Conservation (phyloP, 2,888 invertebrate genomes). For the Archips xylosteana region DNA sequence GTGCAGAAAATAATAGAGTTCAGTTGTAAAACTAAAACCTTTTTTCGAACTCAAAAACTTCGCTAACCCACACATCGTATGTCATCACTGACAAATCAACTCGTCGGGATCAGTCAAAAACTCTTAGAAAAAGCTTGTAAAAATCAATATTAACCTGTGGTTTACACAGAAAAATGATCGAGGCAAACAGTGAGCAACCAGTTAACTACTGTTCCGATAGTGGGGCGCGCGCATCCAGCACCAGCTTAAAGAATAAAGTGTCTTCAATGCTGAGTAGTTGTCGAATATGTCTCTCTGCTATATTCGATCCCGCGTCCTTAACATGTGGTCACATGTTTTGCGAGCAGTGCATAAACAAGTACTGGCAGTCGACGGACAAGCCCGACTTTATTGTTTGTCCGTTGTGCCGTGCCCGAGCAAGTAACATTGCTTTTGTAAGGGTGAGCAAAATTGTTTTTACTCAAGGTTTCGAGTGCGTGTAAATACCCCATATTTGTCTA, state of each 20-base stretch:
- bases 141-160: not conserved
- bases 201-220: not conserved
- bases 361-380: slow-evolving; percentile 61
- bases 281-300: slow-evolving; percentile 66
- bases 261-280: slow-evolving; percentile 58
- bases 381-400: slow-evolving; percentile 66
- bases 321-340: slow-evolving; percentile 73
- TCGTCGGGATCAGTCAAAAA: not conserved
- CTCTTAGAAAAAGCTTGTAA: not conserved
- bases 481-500: too few relatives aligned
- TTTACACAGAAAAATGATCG: slow-evolving; percentile 18
- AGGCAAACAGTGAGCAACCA: slow-evolving; percentile 7
- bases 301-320: slow-evolving; percentile 59
- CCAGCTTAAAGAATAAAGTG: slow-evolving; percentile 48
- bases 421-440: slow-evolving; percentile 64
- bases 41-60: not conserved
- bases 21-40: not conserved
- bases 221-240: slow-evolving; percentile 27
- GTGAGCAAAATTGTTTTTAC: slow-evolving; percentile 44
- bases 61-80: not conserved
- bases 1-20: too few relatives aligned
- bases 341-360: slow-evolving; percentile 61
- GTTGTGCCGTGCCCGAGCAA: slow-evolving; percentile 61
- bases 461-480: too few relatives aligned
- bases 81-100: not conserved